Evolutionary conservation across 1,140 invertebrate genomes (phyloP), one percentile per base, ranked within the genome.

Genomic region (Eriocheir sinensis): DNA sequence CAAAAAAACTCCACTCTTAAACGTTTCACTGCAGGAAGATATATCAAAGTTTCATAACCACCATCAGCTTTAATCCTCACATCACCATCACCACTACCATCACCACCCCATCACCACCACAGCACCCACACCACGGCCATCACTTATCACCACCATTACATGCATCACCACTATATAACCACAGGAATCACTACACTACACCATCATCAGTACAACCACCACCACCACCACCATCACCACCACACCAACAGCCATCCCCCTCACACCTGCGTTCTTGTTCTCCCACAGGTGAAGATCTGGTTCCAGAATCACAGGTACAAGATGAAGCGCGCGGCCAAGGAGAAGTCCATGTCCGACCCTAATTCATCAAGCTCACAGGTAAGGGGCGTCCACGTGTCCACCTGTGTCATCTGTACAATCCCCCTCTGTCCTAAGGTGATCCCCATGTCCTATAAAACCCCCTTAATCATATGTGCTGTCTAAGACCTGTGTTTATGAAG

Each of bases 271-370:
- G 3, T n/a, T n/a, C n/a, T n/a, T 34, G 34, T 44, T 44, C n/a
- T 40, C 86, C 72, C n/a, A 12, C 88, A 94, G 93, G 93, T 94
- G 21, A 94, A 94, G 60, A 94, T 94, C 17, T 94, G 93, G 93
- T 94, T 94, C 93, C 93, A 94, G 93, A 94, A 94, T 32, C 93
- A 94, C 86, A 53, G 93, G n/a, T 94, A 94, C 88, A 94, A 94
- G 93, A 94, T 94, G 93, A 94, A 94, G 60, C 41, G 93, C 27
- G 93, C 93, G 85, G 93, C 93, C 40, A 94, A 94, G 60, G 93
- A 94, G 88, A 94, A 94, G 93, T 86, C 93, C 86, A 94, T 94
- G 93, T 89, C 93, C 0, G 93, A 94, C 0, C 93, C 89, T n/a
- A 89, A 9, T n/a, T 85, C 93, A 21, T 91, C 89, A 0, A 15